Base-by-base conservation (phyloP, 2,113 vertebrate species). In the Formicarius rufipectus region DNA sequence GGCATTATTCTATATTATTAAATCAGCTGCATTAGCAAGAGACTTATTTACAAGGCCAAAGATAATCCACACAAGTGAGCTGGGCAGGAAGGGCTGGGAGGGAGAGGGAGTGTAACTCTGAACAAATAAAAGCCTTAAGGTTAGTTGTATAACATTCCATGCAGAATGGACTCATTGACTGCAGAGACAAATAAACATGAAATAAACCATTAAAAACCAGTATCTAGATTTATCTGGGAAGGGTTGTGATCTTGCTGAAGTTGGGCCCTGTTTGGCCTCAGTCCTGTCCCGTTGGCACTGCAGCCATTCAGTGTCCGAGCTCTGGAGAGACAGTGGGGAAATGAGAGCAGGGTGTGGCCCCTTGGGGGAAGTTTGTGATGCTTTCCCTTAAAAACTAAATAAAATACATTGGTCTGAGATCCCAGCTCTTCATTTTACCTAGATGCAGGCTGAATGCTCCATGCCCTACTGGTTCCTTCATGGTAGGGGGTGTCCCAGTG, bases 111-210 rank as follows among this genome's bases (percentile, higher is more conserved):
- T 85, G 80, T 74, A 42, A 68, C 40, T 69, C 44, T 73, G 20
- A 5, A 63, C 56, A 79, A 84, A 66, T 63, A 89, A 96, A 95
- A 95, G 74, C 94, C 91, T 80, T 82, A 68, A 94, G 77, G 86
- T 97, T 95, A 97, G 76, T 87, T 96, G 68, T 96, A 47, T 93
- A 93, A 97, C 97, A 98, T 98, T 98, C 97, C 98, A 97, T 75
- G 67, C 91, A 97, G 81, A 82, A 92, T 95, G 71, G 85, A 87
- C 93, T 93, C 80, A 37, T 49, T 82, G 89, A 84, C 63, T 69
- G 64, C 87, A 62, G 85, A 77, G 55, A 69, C 84, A 75, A 90
- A 77, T 90, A 96, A 93, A 95, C 27, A 1, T 76, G 50, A 88
- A 95, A 91, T 94, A 81, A 71, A 76, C 31, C 63, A 39, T 85